These are phyloP conservation scores for Opisthocomus hoazin DNA, from an alignment of 2,113 vertebrate species.

Conservation along the genomic window DNA sequence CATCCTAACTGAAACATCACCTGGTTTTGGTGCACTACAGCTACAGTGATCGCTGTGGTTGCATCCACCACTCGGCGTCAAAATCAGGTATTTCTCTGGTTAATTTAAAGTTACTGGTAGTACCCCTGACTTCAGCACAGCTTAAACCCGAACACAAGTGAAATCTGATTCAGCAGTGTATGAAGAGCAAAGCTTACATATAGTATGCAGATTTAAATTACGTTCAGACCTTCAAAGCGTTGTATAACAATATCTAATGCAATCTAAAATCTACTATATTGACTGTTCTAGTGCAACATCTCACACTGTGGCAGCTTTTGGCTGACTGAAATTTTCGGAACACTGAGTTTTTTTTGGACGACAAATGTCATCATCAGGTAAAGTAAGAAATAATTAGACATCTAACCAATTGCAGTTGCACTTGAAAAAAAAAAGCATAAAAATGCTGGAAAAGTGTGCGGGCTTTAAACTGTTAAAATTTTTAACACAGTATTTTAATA, in stretches of 20 bases:
- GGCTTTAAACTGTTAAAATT: not conserved
- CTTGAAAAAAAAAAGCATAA: not conserved
- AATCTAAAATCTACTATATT: not conserved
- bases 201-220: not conserved
- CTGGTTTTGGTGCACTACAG: not conserved
- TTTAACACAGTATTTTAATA: not conserved
- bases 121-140: not conserved
- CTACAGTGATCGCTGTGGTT: not conserved
- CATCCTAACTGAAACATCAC: not conserved
- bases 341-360: not conserved
- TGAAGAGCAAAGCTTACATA: not conserved
- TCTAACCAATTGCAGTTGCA: not conserved
- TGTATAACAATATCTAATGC: not conserved
- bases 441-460: not conserved
- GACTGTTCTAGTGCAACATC: not conserved
- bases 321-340: not conserved
- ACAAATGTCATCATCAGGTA: not conserved
- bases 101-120: not conserved
- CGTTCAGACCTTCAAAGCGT: not conserved
- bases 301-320: not conserved
- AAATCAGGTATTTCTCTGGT: not conserved
- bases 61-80: accelerated
- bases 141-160: not conserved
- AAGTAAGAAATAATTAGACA: not conserved
- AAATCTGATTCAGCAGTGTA: not conserved